Conservation (phyloP, 2,888 invertebrate species). For the Andricus quercusramuli region DNA sequence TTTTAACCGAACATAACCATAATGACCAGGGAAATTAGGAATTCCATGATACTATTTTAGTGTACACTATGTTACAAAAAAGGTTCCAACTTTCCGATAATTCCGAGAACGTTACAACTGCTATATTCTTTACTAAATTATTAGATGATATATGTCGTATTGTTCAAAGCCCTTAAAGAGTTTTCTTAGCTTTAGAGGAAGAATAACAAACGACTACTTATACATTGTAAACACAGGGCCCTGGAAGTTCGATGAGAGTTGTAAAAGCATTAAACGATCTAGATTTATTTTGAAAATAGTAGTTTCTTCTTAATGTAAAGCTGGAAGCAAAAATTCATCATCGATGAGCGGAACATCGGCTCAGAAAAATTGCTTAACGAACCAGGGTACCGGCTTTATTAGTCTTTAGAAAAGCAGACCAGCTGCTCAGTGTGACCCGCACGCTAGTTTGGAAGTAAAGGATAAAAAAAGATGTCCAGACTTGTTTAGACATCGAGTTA, state of each 20-base stretch:
- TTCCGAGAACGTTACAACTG: neutral
- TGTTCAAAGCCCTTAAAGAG: neutral
- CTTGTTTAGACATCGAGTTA: neutral
- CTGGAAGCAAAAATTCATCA: constrained; percentile 26
- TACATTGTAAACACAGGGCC: neutral
- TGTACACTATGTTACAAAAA: neutral
- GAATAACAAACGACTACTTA: neutral
- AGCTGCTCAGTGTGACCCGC: constrained; percentile 76
- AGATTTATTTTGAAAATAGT: neutral
- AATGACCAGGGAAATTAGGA: neutral
- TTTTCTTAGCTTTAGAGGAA: neutral
- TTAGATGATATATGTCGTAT: neutral
- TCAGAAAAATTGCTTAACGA: constrained; percentile 46
- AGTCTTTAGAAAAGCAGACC: constrained; percentile 69
- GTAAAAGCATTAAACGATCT: neutral
- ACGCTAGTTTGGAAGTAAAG: constrained; percentile 52
- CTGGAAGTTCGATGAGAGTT: neutral
- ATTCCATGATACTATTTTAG: neutral
- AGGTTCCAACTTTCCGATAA: neutral
- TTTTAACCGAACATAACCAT: neutral
- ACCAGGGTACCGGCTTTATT: constrained; percentile 52
- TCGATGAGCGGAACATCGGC: constrained; percentile 48
- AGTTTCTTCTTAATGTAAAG: neutral
- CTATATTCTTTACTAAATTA: neutral
- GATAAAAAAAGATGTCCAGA: constrained; percentile 6